Evolutionary conservation across 2,888 invertebrate genomes (phyloP).

Genomic region (Hybos culiciformis): DNA sequence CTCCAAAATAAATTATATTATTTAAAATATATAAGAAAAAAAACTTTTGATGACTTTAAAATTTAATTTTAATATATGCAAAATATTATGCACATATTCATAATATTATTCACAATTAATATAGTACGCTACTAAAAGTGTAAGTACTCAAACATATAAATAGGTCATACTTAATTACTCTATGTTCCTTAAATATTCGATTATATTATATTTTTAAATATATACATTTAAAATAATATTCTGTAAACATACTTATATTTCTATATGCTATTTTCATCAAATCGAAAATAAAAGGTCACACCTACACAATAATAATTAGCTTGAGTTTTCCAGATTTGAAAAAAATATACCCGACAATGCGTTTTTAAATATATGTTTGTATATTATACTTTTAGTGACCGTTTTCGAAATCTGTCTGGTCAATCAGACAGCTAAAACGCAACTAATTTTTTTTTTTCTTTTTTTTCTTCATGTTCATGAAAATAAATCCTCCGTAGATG

Average conservation of each 20-base stretch:
- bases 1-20: too few relatives aligned
- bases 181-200: too few relatives aligned
- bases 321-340: neutral
- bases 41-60: too few relatives aligned
- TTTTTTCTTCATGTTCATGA: conserved; percentile 2
- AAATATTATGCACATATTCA: too few relatives aligned
- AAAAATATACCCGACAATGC: conserved; percentile 1
- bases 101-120: too few relatives aligned
- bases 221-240: too few relatives aligned
- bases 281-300: conserved; percentile 1
- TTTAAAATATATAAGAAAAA: too few relatives aligned
- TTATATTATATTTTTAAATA: too few relatives aligned
- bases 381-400: neutral
- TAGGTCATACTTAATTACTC: too few relatives aligned
- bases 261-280: neutral
- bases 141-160: too few relatives aligned
- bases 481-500: conserved; percentile 35
- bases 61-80: too few relatives aligned
- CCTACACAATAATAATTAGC: neutral
- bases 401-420: conserved; percentile 18
- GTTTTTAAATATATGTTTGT: neutral
- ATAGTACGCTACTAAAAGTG: too few relatives aligned
- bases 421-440: conserved; percentile 36
- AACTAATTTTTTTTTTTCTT: conserved; percentile 22
- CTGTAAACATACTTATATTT: neutral